Base-by-base conservation (phyloP, 1,140 invertebrate genomes). In the Neodiprion lecontei region DNA sequence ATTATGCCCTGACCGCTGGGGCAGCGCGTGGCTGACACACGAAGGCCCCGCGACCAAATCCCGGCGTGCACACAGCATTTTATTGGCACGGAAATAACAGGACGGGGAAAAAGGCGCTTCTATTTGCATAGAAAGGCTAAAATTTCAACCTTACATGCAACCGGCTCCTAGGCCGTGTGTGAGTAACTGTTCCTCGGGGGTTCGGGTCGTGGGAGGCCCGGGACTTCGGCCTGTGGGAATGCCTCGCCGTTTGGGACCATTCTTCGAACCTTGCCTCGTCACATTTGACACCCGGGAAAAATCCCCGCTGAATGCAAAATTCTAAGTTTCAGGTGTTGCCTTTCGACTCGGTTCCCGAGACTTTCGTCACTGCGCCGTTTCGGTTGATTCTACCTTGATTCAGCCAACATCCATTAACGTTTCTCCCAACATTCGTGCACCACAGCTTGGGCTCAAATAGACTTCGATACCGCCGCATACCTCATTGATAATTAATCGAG, bases 21-120 rank as follows among this genome's bases (percentile, higher is more conserved):
- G 79, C 80, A 81, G 76, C 86, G 86, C 87, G 87, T 88, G 87
- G 84, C 87, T 78, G 87, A 85, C 87, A 88, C 87, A 88, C 87
- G 87, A 87, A 70, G 78, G 79, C 78, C 82, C 79, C 75, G 79
- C 79, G 78, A 76, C 79, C 65, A 78, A 73, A 79, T 80, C 83
- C 80, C 78, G 77, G 76, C 70, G 77, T 83, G 28, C 28, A 40
- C 28, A 40, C 28, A 2, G 28, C n/a, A 5, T 61, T 85, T 87
- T 88, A 87, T 86, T 84, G 81, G 77, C 72, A 80, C 81, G 78
- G 78, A 79, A 82, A 79, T 61, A 61, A 61, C 53, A 65, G 74
- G 79, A 77, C 74, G 72, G 75, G 74, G 73, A 69, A 78, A 77
- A 77, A 76, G 76, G 76, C 77, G 9, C 76, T 40, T 5, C 28